Evolutionary conservation across 2,888 invertebrate genomes (phyloP), one percentile per base, ranked within the genome.

Genomic region (Scaptomyza caliginosa): DNA sequence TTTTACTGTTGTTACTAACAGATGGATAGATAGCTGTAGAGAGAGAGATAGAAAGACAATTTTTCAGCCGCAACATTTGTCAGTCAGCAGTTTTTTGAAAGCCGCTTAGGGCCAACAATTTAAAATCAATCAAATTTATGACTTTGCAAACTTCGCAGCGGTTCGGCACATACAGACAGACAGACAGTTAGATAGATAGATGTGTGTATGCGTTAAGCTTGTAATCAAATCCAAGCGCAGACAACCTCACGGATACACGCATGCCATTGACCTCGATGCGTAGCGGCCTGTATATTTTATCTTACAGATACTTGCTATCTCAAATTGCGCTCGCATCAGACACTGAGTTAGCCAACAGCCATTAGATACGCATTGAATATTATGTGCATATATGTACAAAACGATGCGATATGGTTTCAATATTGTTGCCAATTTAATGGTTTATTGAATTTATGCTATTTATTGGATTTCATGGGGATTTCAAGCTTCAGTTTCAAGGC

Each of bases 111-210:
- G 77, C 77, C 49, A 43, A 67, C 86, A 71, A 77, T 86, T 83
- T 70, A 67, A 83, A 86, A 86, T 83, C 82, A 86, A 83, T 83
- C 86, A 83, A 86, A 75, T 77, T 75, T 86, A 81, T 86, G 82
- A 83, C 84, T 83, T 83, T 80, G 81, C 85, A 82, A 86, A 83
- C 65, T 76, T 83, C 50, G 32, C 74, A 73, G 60, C 73, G 62
- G 51, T 24, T 45, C 54, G 49, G 40, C 62, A 48, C 40, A 39
- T 32, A 19, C 24, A 42, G 16, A 45, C 28, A 17, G n/a, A 19
- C 24, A 42, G 16, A 45, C 28, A 17, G n/a, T n/a, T 13, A 30
- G n/a, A 30, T 30, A 30, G 30, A 32, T 30, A n/a, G 3, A 39
- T 49, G 32, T 32, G 21, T 49, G 30, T 17, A 30, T 45, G 42